Base-by-base conservation (phyloP, 2,888 invertebrate genomes). In the Nomada hirtipes region DNA sequence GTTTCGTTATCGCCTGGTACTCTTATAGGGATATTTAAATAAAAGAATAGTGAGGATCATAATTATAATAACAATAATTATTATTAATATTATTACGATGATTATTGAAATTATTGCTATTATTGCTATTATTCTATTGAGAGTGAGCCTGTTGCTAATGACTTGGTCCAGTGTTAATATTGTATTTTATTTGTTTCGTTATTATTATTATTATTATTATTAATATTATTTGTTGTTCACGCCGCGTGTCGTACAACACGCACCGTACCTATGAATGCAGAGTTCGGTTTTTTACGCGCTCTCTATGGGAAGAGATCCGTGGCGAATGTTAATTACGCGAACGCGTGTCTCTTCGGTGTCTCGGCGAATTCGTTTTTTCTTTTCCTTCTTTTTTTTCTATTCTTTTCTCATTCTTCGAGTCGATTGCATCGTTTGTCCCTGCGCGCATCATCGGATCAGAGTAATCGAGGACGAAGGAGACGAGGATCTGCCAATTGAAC, bases 111-210 rank as follows among this genome's bases (percentile, higher is more conserved):
- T 86, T 88, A 84, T 87, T 79, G 87, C 84, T 86, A 90, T 89
- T 88, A 84, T 83, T 83, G 82, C 85, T 82, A 90, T 88, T 85
- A 90, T 91, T 91, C 90, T 92, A 92, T 92, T 86, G 90, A 91
- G 91, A 93, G 91, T 91, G 92, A 91, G 91, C 91, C 92, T 90
- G 90, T 91, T 92, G 89, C 90, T 90, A 89, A 91, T 90, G 93
- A 91, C 91, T 91, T 91, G 91, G 91, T 92, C 92, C 92, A 92
- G 93, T 93, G 93, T 93, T 93, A 92, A 93, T 93, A 93, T 92
- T 93, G 93, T 93, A 93, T 93, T 93, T 93, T 93, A 92, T 93
- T 93, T 93, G 93, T 93, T 93, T 93, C 93, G 93, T 93, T 93
- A 92, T 92, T 89, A 90, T 89, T 85, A 83, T 86, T 81, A 80